Conservation (phyloP, 2,113 vertebrate genomes). For the Rhynchomys soricoides region DNA sequence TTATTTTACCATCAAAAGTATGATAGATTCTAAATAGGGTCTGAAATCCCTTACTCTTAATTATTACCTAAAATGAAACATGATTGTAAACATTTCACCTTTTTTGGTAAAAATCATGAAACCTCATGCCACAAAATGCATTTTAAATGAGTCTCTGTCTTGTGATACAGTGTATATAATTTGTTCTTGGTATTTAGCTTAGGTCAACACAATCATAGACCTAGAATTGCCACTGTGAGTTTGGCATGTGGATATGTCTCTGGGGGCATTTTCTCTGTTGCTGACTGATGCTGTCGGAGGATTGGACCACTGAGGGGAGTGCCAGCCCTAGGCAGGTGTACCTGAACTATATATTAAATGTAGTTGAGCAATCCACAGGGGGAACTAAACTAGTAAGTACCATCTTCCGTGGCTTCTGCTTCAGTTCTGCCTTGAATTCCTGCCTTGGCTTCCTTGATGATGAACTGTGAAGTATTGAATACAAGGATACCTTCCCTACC, state of each 20-base stretch:
- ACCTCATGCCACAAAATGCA: not conserved
- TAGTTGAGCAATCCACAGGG: not conserved
- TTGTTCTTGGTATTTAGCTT: not conserved
- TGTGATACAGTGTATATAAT: not conserved
- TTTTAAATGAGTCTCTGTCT: conserved; percentile 20
- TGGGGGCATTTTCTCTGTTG: not conserved
- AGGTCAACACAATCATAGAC: no score
- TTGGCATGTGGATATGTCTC: not conserved
- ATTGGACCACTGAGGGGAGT: no score
- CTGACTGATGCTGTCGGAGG: not conserved
- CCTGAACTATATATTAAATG: not conserved
- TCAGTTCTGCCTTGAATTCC: not conserved
- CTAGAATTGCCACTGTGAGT: not conserved
- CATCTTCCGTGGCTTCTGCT: not conserved
- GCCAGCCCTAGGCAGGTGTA: no score
- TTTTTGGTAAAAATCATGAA: conserved; percentile 25
- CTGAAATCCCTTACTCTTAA: not conserved
- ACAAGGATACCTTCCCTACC: not conserved
- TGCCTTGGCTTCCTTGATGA: not conserved
- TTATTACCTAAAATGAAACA: conserved; percentile 24
- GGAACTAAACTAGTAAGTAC: not conserved
- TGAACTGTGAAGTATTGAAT: not conserved
- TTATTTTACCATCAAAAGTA: not conserved
- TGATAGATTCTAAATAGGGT: conserved; percentile 34
- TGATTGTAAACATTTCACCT: not conserved